Conservation (phyloP, 2,888 invertebrate species). For the Ennomos quercinarius region DNA sequence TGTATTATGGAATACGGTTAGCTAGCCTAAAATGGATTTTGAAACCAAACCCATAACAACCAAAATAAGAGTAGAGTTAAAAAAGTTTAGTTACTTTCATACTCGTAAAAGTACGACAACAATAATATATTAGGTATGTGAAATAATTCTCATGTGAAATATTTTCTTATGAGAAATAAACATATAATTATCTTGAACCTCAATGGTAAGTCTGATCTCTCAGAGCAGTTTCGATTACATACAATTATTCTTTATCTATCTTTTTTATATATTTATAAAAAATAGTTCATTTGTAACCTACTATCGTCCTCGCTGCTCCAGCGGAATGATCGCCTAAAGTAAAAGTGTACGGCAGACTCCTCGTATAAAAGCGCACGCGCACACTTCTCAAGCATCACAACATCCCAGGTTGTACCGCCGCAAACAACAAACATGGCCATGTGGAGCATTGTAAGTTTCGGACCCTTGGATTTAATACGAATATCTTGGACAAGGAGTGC, state of each 20-base stretch:
- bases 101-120: no score
- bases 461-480: constrained; percentile 47
- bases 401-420: constrained; percentile 62
- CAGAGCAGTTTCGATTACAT: constrained; percentile 4
- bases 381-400: constrained; percentile 64
- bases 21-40: no score
- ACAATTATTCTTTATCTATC: constrained; percentile 19
- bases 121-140: no score
- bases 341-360: constrained; percentile 76
- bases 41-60: no score
- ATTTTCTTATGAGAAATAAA: no score
- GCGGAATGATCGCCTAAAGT: constrained; percentile 68
- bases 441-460: constrained; percentile 77
- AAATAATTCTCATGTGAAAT: no score
- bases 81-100: no score
- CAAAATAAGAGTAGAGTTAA: no score
- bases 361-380: constrained; percentile 71
- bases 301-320: constrained; percentile 69
- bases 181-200: no score
- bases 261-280: constrained; percentile 47
- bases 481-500: constrained; percentile 60
- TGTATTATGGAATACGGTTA: no score
- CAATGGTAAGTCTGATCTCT: no score
- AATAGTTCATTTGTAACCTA: constrained; percentile 69
- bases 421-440: constrained; percentile 74